phyloP scores from a whole-genome alignment of 2,797 vertebrate genomes.

The Poeciliopsis turneri region DNA sequence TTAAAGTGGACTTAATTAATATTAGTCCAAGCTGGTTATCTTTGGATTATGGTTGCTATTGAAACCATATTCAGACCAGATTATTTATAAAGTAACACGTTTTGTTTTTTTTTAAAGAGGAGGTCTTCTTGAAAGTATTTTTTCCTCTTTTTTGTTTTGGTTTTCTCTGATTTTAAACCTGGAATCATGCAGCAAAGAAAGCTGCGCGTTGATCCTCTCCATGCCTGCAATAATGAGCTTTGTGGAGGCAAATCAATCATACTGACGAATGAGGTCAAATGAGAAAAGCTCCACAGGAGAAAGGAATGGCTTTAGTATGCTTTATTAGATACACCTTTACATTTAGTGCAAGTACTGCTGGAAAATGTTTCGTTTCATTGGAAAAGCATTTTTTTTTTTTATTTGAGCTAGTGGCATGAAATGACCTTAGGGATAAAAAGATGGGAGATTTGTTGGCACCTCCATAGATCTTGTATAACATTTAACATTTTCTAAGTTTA shows the following conservation, averaged over 20 bases:
- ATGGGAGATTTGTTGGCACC: not conserved
- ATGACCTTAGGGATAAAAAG: not conserved
- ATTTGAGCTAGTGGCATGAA: not conserved
- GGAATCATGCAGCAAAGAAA: not conserved
- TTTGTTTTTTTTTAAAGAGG: not conserved
- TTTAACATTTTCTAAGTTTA: not conserved
- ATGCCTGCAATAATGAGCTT: conserved; percentile 22
- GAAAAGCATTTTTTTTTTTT: not conserved
- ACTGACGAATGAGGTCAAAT: conserved; percentile 47
- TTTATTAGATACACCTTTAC: conserved; percentile 36
- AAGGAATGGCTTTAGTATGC: conserved; percentile 26
- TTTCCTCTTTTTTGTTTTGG: not conserved
- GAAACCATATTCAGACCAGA: not conserved
- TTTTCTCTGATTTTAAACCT: not conserved
- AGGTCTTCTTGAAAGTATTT: not conserved
- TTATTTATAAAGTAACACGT: not conserved
- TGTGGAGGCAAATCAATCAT: conserved; percentile 41
- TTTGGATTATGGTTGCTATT: not conserved
- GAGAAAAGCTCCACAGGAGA: conserved; percentile 28
- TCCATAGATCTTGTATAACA: not conserved
- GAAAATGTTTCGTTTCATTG: not conserved
- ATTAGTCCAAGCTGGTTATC: not conserved
- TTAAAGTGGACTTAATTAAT: not conserved
- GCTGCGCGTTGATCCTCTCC: conserved; percentile 13
- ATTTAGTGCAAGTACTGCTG: not conserved